These are phyloP conservation scores for Tinea trinotella DNA, from an alignment of 2,888 invertebrate genomes.

Conservation along the genomic window DNA sequence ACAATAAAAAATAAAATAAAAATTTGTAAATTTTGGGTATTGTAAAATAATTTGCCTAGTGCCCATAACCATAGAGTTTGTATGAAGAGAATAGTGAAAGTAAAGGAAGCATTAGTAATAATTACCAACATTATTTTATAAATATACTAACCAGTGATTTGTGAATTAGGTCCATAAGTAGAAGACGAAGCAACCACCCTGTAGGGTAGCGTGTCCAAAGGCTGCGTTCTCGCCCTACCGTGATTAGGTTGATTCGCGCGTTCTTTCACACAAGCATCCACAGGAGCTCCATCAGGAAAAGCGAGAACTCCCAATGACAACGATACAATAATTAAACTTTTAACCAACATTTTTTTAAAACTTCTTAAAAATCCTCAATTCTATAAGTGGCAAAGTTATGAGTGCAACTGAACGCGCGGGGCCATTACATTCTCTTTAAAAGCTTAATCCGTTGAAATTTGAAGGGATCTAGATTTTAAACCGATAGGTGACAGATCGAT, in stretches of 20 bases:
- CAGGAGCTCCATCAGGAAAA: slow-evolving; percentile 87
- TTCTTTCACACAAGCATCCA: slow-evolving; percentile 84
- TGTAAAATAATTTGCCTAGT: too few species aligned
- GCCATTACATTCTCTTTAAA: slow-evolving; percentile 54
- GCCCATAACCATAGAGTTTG: too few species aligned
- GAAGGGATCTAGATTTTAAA: slow-evolving; percentile 56
- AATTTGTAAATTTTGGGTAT: too few species aligned
- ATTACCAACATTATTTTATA: not conserved
- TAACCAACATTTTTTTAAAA: not conserved
- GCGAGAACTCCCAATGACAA: slow-evolving; percentile 52
- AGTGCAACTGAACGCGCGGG: slow-evolving; percentile 42
- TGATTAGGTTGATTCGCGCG: slow-evolving; percentile 84
- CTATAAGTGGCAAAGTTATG: slow-evolving; percentile 26
- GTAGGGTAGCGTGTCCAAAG: slow-evolving; percentile 76
- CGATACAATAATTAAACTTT: slow-evolving; percentile 26
- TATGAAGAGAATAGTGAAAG: too few species aligned
- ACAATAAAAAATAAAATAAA: too few species aligned
- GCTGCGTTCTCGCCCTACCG: slow-evolving; percentile 79
- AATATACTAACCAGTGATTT: slow-evolving; percentile 75
- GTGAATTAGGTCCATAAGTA: slow-evolving; percentile 77
- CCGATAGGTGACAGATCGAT: slow-evolving; percentile 39
- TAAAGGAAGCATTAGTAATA: too few species aligned
- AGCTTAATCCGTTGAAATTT: slow-evolving; percentile 30
- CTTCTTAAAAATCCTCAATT: not conserved
- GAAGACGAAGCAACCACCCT: slow-evolving; percentile 76